Conservation (phyloP, 2,113 vertebrate species). For the Salvator merianae region DNA sequence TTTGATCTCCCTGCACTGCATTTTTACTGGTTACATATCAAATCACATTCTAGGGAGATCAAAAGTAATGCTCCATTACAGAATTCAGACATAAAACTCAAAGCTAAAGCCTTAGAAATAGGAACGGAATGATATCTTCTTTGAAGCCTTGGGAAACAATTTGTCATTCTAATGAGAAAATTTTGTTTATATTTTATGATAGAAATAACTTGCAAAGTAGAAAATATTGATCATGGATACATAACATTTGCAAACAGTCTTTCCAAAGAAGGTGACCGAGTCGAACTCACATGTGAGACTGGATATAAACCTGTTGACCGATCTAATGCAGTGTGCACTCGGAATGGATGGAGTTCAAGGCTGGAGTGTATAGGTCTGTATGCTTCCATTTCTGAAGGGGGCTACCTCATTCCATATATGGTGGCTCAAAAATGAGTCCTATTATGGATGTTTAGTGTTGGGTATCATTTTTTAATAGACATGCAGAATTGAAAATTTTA, state of each 20-base stretch:
- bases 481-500: background rate
- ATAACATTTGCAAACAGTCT: rapidly evolving
- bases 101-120: background rate
- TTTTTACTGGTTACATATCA: too few relatives aligned
- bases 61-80: too few relatives aligned
- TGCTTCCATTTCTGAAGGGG: background rate
- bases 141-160: background rate
- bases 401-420: background rate
- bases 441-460: too few relatives aligned
- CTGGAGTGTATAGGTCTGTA: constrained; percentile 68
- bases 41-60: too few relatives aligned
- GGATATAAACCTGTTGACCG: constrained; percentile 53
- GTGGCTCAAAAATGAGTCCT: background rate
- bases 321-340: constrained; percentile 59
- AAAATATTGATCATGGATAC: constrained; percentile 29
- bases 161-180: background rate
- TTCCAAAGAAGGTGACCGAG: constrained; percentile 62
- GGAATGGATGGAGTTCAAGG: constrained; percentile 64
- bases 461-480: background rate
- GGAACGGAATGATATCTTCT: background rate
- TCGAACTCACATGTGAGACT: constrained; percentile 55
- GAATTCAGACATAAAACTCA: background rate
- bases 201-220: constrained; percentile 59
- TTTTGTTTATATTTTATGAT: constrained; percentile 34
- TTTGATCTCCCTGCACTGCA: too few relatives aligned